Conservation (phyloP, 2,113 vertebrate genomes). For the Pongo pygmaeus region DNA sequence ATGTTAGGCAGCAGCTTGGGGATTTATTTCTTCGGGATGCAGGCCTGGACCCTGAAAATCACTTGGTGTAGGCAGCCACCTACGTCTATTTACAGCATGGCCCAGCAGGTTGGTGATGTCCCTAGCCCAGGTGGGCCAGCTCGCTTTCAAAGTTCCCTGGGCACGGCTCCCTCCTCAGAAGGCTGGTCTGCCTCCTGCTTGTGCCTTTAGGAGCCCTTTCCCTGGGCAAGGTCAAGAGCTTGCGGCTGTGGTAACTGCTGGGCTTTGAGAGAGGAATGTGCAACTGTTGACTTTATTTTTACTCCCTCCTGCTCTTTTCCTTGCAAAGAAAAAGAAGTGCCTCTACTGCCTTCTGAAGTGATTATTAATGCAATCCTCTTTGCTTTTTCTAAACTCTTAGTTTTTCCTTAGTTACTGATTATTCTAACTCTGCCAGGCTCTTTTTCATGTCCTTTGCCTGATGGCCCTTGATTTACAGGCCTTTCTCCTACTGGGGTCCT, state of each 20-base stretch:
- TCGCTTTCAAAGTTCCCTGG: neutral
- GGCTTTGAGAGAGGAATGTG: constrained; percentile 10
- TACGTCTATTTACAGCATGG: neutral
- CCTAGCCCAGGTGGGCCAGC: accelerated
- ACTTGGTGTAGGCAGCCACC: neutral
- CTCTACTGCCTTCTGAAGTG: constrained; percentile 77
- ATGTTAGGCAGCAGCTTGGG: neutral
- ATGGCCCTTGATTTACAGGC: constrained; percentile 79
- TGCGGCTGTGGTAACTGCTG: neutral
- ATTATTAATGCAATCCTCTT: constrained; percentile 79
- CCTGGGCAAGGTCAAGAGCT: neutral
- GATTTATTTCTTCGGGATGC: neutral
- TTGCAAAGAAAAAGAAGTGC: too few species aligned
- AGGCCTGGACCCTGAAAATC: neutral
- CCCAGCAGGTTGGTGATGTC: neutral
- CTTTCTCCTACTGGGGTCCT: constrained; percentile 69
- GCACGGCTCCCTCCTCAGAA: neutral
- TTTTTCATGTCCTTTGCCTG: constrained; percentile 79
- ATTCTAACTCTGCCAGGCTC: constrained; percentile 81
- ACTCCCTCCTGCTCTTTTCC: constrained; percentile 53
- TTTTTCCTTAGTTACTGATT: constrained; percentile 83
- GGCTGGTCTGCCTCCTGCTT: neutral
- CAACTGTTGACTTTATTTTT: constrained; percentile 72
- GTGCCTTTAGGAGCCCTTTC: neutral
- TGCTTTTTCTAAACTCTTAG: constrained; percentile 79